phyloP scores from a whole-genome alignment of 2,797 vertebrate species.

The Schizothorax lantsangensis region DNA sequence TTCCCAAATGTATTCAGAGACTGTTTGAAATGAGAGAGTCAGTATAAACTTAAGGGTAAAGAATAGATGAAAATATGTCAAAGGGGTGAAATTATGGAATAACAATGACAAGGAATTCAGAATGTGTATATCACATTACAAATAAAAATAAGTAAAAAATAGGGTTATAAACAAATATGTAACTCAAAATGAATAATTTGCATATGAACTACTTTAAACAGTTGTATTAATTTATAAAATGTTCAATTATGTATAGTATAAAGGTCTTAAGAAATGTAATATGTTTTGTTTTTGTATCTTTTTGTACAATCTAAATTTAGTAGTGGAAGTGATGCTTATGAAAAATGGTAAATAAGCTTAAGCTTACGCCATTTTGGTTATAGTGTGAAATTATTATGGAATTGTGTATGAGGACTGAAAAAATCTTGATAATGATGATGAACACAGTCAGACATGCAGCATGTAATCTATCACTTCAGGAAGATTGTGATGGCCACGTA shows the following conservation, averaged over 20 bases:
- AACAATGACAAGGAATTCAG: too few relatives aligned
- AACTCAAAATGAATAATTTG: not conserved
- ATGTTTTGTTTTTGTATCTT: too few relatives aligned
- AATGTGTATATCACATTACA: too few relatives aligned
- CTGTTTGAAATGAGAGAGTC: too few relatives aligned
- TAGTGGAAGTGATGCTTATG: not conserved
- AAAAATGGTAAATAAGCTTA: not conserved
- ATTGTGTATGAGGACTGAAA: not conserved
- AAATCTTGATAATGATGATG: not conserved
- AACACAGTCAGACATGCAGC: not conserved
- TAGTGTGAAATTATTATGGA: not conserved
- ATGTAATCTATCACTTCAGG: not conserved
- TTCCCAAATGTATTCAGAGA: too few relatives aligned
- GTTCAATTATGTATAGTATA: not conserved
- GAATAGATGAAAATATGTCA: too few relatives aligned
- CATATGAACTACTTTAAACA: not conserved
- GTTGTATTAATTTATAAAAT: not conserved
- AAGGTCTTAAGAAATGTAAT: not conserved
- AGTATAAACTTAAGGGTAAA: too few relatives aligned
- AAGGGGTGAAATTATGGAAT: not conserved
- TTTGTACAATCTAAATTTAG: not conserved
- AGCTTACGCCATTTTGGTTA: not conserved
- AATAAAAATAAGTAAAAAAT: not conserved
- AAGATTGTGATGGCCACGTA: conserved; percentile 72
- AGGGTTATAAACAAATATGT: not conserved